Evolutionary conservation across 2,797 vertebrate genomes (phyloP), one percentile per base, ranked within the genome.

Genomic region (Jordanella pulchra): DNA sequence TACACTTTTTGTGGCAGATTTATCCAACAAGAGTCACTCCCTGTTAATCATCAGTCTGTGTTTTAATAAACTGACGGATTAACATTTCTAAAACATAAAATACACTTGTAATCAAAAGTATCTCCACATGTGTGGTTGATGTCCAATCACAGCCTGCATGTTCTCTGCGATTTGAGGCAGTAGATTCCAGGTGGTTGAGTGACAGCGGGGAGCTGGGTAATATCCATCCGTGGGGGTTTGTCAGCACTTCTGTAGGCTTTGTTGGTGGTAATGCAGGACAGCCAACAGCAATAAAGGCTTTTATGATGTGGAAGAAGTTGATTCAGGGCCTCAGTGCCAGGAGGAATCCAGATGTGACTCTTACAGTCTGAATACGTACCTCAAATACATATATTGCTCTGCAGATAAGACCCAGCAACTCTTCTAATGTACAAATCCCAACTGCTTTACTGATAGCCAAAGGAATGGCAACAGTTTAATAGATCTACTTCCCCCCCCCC

Each of bases 271-370:
- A 70, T 73, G 74, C 71, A 60, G 79, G 75, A 80, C 75, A 80
- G 89, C 79, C 79, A 82, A 85, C 79, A 65, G 75, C 86, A 89
- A 77, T 86, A 79, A 86, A 91, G 73, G 53, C 65, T 92, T 91
- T 91, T 90, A 92, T 84, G 84, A 86, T 86, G 89, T 89, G 86
- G 84, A 69, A 85, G 87, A 68, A 61, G 86, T 87, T 79, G 84
- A 90, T 87, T 82, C 54, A 77, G 77, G 65, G 77, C 72, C 77
- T 87, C 76, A 68, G 70, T 86, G 87, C 91, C 86, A 89, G 74
- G 78, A 89, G 79, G 53, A n/a, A 75, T 85, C 85, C 92, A 94
- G 87, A 92, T 93, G 91, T 91, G 89, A 30, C 77, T 78, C 21
- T 56, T 68, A 44, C n/a, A 80, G 83, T 60, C 44, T 56, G 61